phyloP scores from a whole-genome alignment of 2,797 vertebrate species.

The Diplodus sargus region DNA sequence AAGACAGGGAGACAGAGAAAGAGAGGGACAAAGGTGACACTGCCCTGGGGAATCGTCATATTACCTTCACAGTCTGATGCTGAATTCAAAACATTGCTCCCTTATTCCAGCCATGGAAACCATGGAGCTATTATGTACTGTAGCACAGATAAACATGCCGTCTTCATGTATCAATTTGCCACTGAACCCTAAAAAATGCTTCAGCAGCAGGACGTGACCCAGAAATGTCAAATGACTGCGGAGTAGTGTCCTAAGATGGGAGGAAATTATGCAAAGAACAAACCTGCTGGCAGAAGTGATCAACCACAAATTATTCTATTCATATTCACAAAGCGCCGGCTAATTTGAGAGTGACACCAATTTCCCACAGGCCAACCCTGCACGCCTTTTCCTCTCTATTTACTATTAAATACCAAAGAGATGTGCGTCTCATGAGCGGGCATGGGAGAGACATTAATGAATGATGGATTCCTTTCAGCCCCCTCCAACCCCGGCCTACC shows the following conservation, averaged over 20 bases:
- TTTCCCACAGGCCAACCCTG: slow-evolving; percentile 78
- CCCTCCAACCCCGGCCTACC: background rate
- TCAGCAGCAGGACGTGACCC: slow-evolving; percentile 76
- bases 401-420: slow-evolving; percentile 81
- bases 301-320: slow-evolving; percentile 83
- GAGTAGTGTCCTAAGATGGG: slow-evolving; percentile 64
- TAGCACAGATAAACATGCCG: slow-evolving; percentile 58
- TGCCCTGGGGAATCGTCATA: slow-evolving; percentile 45
- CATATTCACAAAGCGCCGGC: slow-evolving; percentile 79
- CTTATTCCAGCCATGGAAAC: slow-evolving; percentile 40
- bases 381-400: slow-evolving; percentile 69
- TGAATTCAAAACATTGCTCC: slow-evolving; percentile 52
- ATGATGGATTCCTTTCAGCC: slow-evolving; percentile 51
- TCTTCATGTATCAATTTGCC: slow-evolving; percentile 78
- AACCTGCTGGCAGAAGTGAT: slow-evolving; percentile 82
- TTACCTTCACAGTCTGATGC: slow-evolving; percentile 51
- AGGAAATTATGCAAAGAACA: slow-evolving; percentile 80
- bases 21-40: slow-evolving; percentile 16
- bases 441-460: slow-evolving; percentile 67
- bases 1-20: slow-evolving; percentile 16
- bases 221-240: slow-evolving; percentile 80
- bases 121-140: slow-evolving; percentile 54
- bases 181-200: slow-evolving; percentile 70
- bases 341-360: slow-evolving; percentile 87
- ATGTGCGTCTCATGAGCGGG: slow-evolving; percentile 47